Percentiles rank a stretch among this genome's conserved stretches.
Evolutionary conservation across 2,888 invertebrate species (phyloP).

Genomic region (Venustoraphidia nigricollis): DNA sequence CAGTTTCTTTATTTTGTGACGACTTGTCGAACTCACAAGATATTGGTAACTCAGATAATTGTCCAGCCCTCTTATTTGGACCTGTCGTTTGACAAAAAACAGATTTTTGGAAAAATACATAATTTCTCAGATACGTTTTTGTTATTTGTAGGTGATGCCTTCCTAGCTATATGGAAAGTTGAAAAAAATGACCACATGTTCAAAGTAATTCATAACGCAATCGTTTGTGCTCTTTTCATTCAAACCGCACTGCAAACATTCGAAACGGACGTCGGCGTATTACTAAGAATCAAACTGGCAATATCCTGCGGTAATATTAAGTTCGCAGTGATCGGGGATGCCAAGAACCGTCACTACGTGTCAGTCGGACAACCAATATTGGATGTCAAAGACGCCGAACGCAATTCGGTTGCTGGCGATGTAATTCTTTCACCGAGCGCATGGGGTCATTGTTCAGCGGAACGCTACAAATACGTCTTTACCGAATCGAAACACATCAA

Average conservation of each 20-base stretch:
- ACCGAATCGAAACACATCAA: slow-evolving; percentile 29
- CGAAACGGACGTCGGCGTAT: slow-evolving; percentile 33
- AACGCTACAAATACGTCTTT: slow-evolving; percentile 28
- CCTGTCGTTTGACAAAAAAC: too few relatives aligned
- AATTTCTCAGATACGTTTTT: too few relatives aligned
- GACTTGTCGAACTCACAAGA: too few relatives aligned
- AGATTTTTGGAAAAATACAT: too few relatives aligned
- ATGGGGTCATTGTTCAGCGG: slow-evolving; percentile 37
- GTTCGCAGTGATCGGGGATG: slow-evolving; percentile 37
- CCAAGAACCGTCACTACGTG: slow-evolving; percentile 35
- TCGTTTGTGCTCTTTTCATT: slow-evolving; percentile 41
- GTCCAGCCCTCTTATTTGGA: too few relatives aligned
- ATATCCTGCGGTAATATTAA: slow-evolving; percentile 40
- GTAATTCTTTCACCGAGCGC: slow-evolving; percentile 36
- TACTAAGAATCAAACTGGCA: slow-evolving; percentile 33
- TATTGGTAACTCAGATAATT: too few relatives aligned
- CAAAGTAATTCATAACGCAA: slow-evolving; percentile 36
- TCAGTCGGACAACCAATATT: slow-evolving; percentile 35
- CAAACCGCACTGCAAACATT: slow-evolving; percentile 30
- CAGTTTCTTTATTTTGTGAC: too few relatives aligned
- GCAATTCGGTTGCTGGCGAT: slow-evolving; percentile 34
- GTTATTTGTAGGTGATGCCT: slow-evolving; percentile 31
- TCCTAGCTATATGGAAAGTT: slow-evolving; percentile 44
- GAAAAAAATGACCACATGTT: slow-evolving; percentile 22
- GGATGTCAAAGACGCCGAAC: slow-evolving; percentile 36